phyloP scores from a whole-genome alignment of 2,113 vertebrate genomes.

The Benitochromis conjunctus region DNA sequence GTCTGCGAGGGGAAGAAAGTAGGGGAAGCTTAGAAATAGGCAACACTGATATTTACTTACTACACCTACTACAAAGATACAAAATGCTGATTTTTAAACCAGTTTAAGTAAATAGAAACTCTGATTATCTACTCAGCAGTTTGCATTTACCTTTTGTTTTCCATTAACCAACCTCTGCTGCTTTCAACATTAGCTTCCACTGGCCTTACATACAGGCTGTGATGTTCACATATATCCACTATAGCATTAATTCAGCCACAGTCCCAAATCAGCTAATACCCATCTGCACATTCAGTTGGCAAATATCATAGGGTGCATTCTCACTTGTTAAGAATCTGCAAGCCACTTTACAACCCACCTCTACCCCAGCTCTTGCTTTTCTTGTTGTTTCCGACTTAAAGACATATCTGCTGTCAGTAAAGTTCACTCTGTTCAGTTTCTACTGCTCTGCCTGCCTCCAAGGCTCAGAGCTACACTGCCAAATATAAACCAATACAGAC shows the following conservation, averaged over 20 bases:
- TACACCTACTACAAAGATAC: not conserved
- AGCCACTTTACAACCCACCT: not conserved
- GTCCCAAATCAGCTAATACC: not conserved
- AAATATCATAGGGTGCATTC: not conserved
- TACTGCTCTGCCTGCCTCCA: not conserved
- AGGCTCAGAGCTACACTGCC: not conserved
- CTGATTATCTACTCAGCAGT: fast-evolving
- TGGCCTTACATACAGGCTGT: not conserved
- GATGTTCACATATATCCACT: not conserved
- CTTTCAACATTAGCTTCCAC: not conserved
- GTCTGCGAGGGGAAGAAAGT: slow-evolving; percentile 67
- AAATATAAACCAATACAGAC: fast-evolving
- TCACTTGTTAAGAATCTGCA: not conserved
- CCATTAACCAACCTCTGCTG: not conserved
- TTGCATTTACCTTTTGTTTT: not conserved
- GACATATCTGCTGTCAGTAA: not conserved
- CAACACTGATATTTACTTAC: not conserved
- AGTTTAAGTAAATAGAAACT: not conserved
- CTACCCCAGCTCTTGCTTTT: fast-evolving
- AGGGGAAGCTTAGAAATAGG: not conserved
- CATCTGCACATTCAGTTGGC: fast-evolving
- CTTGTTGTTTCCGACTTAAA: fast-evolving
- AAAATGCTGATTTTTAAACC: not conserved
- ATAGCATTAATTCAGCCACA: not conserved
- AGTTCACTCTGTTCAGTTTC: not conserved